These are phyloP conservation scores for Drosophila pseudotalamancana DNA, from an alignment of 2,888 invertebrate species.

Conservation along the genomic window DNA sequence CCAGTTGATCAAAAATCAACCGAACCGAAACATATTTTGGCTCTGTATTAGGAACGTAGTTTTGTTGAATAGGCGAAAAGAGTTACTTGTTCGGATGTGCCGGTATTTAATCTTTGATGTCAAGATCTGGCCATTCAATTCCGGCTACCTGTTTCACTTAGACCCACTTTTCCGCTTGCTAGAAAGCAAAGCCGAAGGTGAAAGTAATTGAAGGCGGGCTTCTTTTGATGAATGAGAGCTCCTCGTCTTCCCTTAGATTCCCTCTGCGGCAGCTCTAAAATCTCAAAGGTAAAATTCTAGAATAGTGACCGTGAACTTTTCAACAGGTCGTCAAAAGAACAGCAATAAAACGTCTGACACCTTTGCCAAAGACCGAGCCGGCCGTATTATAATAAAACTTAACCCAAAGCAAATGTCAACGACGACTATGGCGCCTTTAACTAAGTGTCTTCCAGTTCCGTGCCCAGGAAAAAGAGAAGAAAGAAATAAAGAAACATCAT, in stretches of 20 bases:
- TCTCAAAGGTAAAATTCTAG: constrained; percentile 40
- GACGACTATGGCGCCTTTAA: constrained; percentile 55
- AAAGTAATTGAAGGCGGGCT: constrained; percentile 30
- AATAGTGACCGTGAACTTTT: constrained; percentile 75
- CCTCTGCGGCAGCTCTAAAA: constrained; percentile 7
- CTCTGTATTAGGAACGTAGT: too few relatives aligned
- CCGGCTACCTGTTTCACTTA: constrained; percentile 16
- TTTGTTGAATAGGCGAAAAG: too few relatives aligned
- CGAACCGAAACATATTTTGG: background rate
- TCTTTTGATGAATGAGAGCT: constrained; percentile 35
- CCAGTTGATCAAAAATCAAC: too few relatives aligned
- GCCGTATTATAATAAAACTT: constrained; percentile 35
- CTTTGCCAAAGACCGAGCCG: constrained; percentile 44
- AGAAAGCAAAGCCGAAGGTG: constrained; percentile 7
- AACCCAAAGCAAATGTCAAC: constrained; percentile 40
- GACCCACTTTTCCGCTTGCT: background rate
- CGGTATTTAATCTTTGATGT: constrained; percentile 6
- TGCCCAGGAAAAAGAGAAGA: background rate
- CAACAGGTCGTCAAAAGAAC: constrained; percentile 67
- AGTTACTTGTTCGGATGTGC: background rate
- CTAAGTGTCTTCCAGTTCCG: constrained; percentile 23
- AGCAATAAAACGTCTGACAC: constrained; percentile 76
- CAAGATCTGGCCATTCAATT: background rate
- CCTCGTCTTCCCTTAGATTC: background rate
- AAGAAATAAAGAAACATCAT: constrained; percentile 33